These are phyloP conservation scores for Mus pahari DNA, from an alignment of 2,113 vertebrate genomes.

Conservation along the genomic window DNA sequence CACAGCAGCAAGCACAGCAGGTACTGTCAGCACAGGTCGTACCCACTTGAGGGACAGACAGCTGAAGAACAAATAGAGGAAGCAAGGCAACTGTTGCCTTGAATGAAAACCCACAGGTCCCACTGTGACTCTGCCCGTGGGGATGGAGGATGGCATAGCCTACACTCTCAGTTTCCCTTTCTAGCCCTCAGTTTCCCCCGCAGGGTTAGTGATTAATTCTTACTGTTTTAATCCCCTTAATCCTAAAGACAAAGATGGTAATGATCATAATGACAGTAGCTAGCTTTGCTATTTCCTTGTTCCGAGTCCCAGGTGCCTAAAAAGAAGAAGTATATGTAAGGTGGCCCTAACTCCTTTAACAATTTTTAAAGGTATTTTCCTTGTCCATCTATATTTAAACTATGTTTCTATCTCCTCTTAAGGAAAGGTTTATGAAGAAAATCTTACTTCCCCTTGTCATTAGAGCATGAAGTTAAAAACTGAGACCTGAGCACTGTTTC, in stretches of 20 bases:
- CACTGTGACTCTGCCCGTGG: not conserved
- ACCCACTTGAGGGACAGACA: not conserved
- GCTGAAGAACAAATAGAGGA: slow-evolving; percentile 3
- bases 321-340: slow-evolving; percentile 37
- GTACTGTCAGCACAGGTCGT: accelerated
- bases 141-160: not conserved
- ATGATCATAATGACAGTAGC: not conserved
- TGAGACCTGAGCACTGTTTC: not conserved
- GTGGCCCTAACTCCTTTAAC: not conserved
- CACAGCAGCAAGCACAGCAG: too few relatives aligned
- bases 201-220: not conserved
- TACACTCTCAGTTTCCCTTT: not conserved
- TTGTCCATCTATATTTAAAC: slow-evolving; percentile 52
- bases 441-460: not conserved
- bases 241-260: not conserved
- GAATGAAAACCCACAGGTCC: not conserved
- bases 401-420: slow-evolving; percentile 48
- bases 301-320: slow-evolving; percentile 14
- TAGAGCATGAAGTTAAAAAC: slow-evolving; percentile 12
- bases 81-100: not conserved
- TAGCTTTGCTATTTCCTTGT: slow-evolving; percentile 40
- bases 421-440: slow-evolving; percentile 47
- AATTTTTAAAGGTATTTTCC: slow-evolving; percentile 47
- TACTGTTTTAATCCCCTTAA: slow-evolving; percentile 53
- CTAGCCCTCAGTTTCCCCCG: slow-evolving; percentile 46